Evolutionary conservation across 2,888 invertebrate species (phyloP), one percentile per base, ranked within the genome.

Genomic region (Synergus japonicus): DNA sequence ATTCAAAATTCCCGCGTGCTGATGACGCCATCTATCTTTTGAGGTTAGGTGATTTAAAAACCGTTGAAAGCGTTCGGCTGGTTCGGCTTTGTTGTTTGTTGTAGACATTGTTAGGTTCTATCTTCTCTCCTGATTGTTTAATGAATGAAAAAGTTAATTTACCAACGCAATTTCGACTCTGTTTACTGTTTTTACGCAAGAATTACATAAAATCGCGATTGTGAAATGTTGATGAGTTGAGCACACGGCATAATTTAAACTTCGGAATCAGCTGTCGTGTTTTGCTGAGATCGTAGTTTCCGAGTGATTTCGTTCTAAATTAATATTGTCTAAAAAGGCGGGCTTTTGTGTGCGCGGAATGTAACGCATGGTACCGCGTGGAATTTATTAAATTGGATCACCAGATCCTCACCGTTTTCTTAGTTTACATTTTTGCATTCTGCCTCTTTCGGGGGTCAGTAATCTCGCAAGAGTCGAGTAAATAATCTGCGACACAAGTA

Each of bases 261-360:
- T 46, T 73, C 54, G 54, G 49, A 73, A 37, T 73, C 73, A 73
- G 73, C 73, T 73, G 73, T 58, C 54, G n/a, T n/a, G 29, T 69
- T 29, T 54, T 73, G 73, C 54, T 58, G 73, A 73, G 54, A 58
- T 58, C 49, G 54, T 73, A 63, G 18, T 73, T 67, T 22, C 67
- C 7, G 73, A 73, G 54, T 49, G n/a, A 54, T 73, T 58, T 58
- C 73, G 73, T 54, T 54, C 73, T 73, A 54, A 73, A 44, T 66
- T 41, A 12, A 58, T 18, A 58, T 18, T 18, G 41, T 41, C 37
- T 54, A 73, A 73, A 54, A n/a, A 73, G 54, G 73, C 73, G 54
- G 54, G 18, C 73, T 37, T 37, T 37, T 37, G 54, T 73, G 41
- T 73, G 37, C n/a, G 37, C 18, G 18, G 18, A 54, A 49, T 54